Conservation (phyloP, 2,797 vertebrate species). For the Thunnus albacares region DNA sequence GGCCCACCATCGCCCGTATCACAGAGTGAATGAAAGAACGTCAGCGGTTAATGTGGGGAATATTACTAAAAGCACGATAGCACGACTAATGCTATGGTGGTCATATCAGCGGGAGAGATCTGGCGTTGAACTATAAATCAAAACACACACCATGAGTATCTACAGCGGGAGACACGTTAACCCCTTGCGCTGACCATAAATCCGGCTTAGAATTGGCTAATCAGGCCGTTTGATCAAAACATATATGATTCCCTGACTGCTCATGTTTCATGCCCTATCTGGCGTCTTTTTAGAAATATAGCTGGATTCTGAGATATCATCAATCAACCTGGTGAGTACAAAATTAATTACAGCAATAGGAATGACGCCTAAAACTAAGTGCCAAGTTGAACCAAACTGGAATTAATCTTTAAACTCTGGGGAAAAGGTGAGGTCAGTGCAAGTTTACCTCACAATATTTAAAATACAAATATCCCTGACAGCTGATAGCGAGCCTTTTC, state of each 20-base stretch:
- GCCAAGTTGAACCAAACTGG: not conserved
- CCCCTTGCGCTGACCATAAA: too few species aligned
- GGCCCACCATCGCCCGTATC: too few species aligned
- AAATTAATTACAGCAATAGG: not conserved
- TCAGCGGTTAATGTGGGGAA: too few species aligned
- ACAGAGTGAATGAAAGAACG: too few species aligned
- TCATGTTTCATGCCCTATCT: not conserved
- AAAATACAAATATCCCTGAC: not conserved
- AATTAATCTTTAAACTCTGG: not conserved
- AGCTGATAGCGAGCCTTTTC: conserved; percentile 31
- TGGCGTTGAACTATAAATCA: too few species aligned
- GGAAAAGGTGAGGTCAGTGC: not conserved
- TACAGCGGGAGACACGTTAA: too few species aligned
- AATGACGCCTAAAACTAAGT: not conserved
- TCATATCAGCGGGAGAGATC: too few species aligned
- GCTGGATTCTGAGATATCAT: too few species aligned
- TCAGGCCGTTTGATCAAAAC: not conserved
- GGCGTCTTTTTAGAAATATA: not conserved
- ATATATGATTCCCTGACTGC: not conserved
- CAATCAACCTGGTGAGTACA: too few species aligned
- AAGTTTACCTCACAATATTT: not conserved
- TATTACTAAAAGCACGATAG: too few species aligned
- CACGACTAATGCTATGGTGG: too few species aligned
- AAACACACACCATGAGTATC: too few species aligned
- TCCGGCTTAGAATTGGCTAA: not conserved